Base-by-base conservation (phyloP, 2,113 vertebrate genomes). In the Eptesicus fuscus region DNA sequence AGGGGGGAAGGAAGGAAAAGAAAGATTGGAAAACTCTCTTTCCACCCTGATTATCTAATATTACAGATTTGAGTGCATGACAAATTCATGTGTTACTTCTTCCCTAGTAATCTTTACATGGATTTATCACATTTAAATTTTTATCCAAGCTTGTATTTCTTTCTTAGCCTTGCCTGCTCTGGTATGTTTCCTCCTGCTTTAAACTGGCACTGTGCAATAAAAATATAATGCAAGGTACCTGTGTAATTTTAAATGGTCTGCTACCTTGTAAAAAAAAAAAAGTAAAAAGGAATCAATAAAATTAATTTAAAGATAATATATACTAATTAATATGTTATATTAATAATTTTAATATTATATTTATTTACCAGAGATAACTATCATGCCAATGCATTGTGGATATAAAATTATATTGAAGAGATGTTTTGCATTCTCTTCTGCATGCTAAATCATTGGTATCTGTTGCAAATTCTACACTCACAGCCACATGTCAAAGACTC, bases 281-380 rank as follows among this genome's bases (percentile, higher is more conserved):
- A 37, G 44, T 35, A 40, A 83, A 83, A 79, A 95, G 69, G 76
- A 11, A 73, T 12, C 51, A 23, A 30, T 69, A 22, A 76, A 85
- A 47, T 18, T 53, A 63, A 78, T 84, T 78, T 71, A 32, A 74
- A 61, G 59, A 47, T 73, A 30, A 47, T 32, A 20, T 18, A 91
- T 59, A 56, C 9, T 56, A 79, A 37, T 79, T 56, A 40, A 37
- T 82, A 20, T 32, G 44, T 23, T 82, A 18, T 61, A 61, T 82
- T 32, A 61, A 35, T 53, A 69, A 51, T 44, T 83, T 77, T 69
- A 76, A 37, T 53, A 14, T 44, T 25, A 30, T 16, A 83, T 70
- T 37, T 74, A 20, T 63, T 74, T 85, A 88, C 13, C 70, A 40
- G 4, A 93, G 4, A 17, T 76, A 49, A 47, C 35, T 73, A 61